These are phyloP conservation scores for Clanis bilineata DNA, from an alignment of 2,888 invertebrate species.

Conservation along the genomic window DNA sequence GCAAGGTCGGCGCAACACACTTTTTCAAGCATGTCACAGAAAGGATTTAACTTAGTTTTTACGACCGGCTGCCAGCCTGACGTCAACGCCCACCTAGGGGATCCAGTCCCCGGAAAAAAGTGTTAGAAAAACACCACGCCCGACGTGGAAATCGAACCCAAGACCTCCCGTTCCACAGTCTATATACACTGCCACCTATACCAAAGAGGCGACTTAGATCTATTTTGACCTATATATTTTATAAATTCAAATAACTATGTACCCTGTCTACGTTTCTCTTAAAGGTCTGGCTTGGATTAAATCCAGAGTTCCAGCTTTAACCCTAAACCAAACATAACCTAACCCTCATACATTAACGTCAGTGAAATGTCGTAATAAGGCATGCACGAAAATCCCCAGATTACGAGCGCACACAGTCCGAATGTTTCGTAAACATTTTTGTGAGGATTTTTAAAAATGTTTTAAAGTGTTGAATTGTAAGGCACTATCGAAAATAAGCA, in stretches of 20 bases:
- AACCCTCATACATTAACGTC: constrained; percentile 19
- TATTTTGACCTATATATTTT: no score
- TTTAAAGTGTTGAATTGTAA: background rate
- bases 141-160: no score
- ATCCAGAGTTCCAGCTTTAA: constrained; percentile 6
- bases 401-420: background rate
- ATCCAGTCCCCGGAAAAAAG: no score
- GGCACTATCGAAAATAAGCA: background rate
- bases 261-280: background rate
- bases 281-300: constrained; percentile 1
- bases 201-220: no score
- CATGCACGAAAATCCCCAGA: constrained; percentile 14
- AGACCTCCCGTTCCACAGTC: no score
- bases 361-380: constrained; percentile 16
- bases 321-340: constrained; percentile 13
- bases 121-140: no score
- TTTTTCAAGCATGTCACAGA: no score
- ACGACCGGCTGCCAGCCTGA: no score
- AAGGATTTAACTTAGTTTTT: no score
- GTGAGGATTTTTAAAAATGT: background rate
- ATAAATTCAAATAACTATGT: background rate
- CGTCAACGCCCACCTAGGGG: no score
- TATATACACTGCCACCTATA: no score
- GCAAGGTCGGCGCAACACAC: no score
- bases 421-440: constrained; percentile 3